phyloP scores from a whole-genome alignment of 2,888 invertebrate species.

The Drosophila setosimentum region DNA sequence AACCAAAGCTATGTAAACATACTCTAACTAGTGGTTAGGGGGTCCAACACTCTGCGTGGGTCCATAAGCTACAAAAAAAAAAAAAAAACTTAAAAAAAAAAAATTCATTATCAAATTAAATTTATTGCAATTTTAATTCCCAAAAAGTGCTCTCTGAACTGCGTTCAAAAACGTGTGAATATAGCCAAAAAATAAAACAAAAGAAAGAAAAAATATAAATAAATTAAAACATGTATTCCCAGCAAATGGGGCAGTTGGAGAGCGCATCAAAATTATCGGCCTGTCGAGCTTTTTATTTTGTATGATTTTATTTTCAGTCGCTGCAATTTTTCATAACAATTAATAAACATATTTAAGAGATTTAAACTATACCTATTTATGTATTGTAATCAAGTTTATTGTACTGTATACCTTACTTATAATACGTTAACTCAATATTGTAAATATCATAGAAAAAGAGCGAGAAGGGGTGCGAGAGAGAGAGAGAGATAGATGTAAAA shows the following conservation, averaged over 20 bases:
- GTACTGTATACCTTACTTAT: conserved; percentile 47
- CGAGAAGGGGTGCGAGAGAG: conserved; percentile 2
- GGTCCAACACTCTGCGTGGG: conserved; percentile 34
- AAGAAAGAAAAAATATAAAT: background rate
- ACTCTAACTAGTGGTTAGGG: conserved; percentile 24
- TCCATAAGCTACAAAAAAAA: conserved; percentile 5
- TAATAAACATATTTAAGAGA: conserved; percentile 27
- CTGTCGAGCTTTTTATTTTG: conserved; percentile 20
- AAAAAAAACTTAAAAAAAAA: background rate
- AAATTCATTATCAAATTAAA: background rate
- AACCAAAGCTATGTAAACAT: conserved; percentile 43
- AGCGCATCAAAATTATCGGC: conserved; percentile 34
- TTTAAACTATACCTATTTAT: conserved; percentile 39
- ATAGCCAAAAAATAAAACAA: conserved; percentile 19
- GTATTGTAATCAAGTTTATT: conserved; percentile 46
- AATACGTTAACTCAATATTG: conserved; percentile 54
- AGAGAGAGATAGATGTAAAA: background rate
- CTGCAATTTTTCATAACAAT: conserved; percentile 20
- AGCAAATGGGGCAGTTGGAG: conserved; percentile 8
- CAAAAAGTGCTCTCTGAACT: conserved; percentile 8
- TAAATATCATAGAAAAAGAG: conserved; percentile 52
- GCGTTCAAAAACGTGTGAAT: conserved; percentile 36
- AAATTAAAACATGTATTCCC: background rate
- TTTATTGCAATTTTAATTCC: conserved; percentile 5
- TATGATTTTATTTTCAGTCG: conserved; percentile 16